A percentile compares a stretch with the other conserved stretches of the same genome.
phyloP scores from a whole-genome alignment of 2,113 vertebrate genomes.

The Saimiri boliviensis region DNA sequence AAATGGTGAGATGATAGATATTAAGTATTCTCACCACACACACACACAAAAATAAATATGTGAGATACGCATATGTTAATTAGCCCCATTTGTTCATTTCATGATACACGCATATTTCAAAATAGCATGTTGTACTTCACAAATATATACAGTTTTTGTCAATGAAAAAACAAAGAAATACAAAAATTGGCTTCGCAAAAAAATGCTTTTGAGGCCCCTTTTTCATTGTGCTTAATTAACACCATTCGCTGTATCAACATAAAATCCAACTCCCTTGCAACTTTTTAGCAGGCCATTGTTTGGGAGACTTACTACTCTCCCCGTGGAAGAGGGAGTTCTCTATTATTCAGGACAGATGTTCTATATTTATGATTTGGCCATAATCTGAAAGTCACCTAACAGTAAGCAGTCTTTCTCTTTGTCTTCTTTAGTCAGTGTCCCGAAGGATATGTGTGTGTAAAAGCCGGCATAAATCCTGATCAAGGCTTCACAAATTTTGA shows the following conservation, averaged over 20 bases:
- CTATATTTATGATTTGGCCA: neutral
- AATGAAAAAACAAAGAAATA: neutral
- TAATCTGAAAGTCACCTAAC: neutral
- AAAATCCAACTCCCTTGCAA: neutral
- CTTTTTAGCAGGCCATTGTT: neutral
- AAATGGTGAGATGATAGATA: neutral
- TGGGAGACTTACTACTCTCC: neutral
- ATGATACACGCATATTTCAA: neutral
- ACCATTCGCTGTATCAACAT: neutral
- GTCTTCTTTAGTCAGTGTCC: conserved; percentile 72
- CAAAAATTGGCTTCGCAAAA: neutral
- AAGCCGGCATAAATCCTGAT: conserved; percentile 86
- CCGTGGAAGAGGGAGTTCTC: too few relatives aligned
- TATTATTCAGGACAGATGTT: neutral
- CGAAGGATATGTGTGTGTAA: conserved; percentile 75
- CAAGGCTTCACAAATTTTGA: conserved; percentile 91
- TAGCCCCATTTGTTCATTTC: neutral
- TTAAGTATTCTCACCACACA: neutral
- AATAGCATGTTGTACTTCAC: neutral
- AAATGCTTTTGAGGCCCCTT: neutral
- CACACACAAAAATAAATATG: neutral
- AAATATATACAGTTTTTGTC: neutral
- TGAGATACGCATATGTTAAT: neutral
- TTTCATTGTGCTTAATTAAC: conserved; percentile 7
- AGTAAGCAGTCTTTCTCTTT: conserved; percentile 14